Evolutionary conservation across 2,113 vertebrate species (phyloP), one percentile per base, ranked within the genome.

Genomic region (Theristicus caerulescens): DNA sequence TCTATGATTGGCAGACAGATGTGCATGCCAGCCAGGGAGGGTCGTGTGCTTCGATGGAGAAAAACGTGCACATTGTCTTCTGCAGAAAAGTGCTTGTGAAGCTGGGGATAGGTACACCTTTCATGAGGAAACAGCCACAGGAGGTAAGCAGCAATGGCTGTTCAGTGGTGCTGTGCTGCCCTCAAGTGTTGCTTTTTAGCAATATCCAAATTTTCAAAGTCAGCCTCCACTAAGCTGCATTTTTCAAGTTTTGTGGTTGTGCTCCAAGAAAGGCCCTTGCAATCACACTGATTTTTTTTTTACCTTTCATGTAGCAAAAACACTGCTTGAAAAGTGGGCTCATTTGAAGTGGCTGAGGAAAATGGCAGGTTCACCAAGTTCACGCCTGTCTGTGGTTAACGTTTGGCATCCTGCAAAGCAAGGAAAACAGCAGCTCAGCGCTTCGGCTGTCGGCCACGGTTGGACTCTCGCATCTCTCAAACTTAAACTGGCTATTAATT

Each of bases 41-140:
- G 16, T 14, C 9, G 4, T 2, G 24, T 25, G 25, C n/a, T 62
- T 19, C 6, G 1, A 4, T 18, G 20, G 49, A n/a, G 65, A 42
- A 58, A 29, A 51, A 13, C 2, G 2, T 3, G 2, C 26, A 6
- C 2, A 2, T 27, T 2, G 0, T 12, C 11, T 55, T n/a, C 57
- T 57, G 34, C 61, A 76, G 74, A 20, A 11, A 44, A 20, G 19
- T 5, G 49, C 24, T 29, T 4, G 42, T 10, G 36, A n/a, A 64
- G 40, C 5, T 40, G 64, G 16, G 0, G 1, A 7, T 2, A 10
- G 42, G 18, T 4, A 10, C 34, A 16, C 16, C 29, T 51, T 18
- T 9, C 72, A 1, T 0, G 14, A 59, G 11, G n/a, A 11, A 8
- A 8, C 22, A 34, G 47, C 16, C 6, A 3, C 40, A 22, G 27